These are phyloP conservation scores for Euspilapteryx auroguttella DNA, from an alignment of 2,888 invertebrate genomes.

Conservation along the genomic window DNA sequence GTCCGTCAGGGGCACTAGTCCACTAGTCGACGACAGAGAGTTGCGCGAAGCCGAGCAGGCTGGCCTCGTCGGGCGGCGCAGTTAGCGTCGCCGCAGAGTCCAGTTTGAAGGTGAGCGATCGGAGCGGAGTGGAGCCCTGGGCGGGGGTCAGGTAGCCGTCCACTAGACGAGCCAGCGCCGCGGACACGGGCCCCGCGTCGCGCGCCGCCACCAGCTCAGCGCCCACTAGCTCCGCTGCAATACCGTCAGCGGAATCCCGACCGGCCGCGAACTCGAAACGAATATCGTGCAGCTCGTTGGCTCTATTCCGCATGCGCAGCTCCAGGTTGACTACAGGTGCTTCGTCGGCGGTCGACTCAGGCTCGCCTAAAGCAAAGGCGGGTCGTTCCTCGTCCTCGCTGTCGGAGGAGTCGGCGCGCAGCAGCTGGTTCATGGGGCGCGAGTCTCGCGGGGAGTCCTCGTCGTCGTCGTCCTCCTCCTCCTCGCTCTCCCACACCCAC, in stretches of 20 bases:
- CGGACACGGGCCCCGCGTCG: constrained; percentile 90
- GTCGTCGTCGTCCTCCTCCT: constrained; percentile 64
- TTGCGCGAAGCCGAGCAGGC: constrained; percentile 96
- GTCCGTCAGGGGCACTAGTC: constrained; percentile 3
- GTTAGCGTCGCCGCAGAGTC: constrained; percentile 56
- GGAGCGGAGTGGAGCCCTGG: constrained; percentile 40
- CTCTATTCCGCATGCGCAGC: constrained; percentile 87
- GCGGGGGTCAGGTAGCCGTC: constrained; percentile 51
- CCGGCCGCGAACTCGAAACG: constrained; percentile 96
- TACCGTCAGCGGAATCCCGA: constrained; percentile 91
- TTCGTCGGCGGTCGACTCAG: constrained; percentile 17
- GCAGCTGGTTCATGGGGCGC: constrained; percentile 64
- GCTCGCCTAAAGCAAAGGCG: constrained; percentile 35
- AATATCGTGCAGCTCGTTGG: constrained; percentile 95
- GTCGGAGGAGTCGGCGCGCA: constrained; percentile 63
- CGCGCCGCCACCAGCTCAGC: constrained; percentile 93
- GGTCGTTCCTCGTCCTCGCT: constrained; percentile 38
- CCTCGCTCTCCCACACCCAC: constrained; percentile 98
- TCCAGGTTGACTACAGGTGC: constrained; percentile 78
- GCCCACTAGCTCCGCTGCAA: constrained; percentile 95
- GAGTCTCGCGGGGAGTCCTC: constrained; percentile 56
- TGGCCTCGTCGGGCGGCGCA: constrained; percentile 91
- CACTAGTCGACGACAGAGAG: constrained; percentile 87
- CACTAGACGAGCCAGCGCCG: constrained; percentile 88
- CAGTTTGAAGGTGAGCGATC: constrained; percentile 87